A percentile compares a stretch with the other conserved stretches of the same genome.
Evolutionary conservation across 1,140 invertebrate species (phyloP).

Genomic region (Magallana gigas): DNA sequence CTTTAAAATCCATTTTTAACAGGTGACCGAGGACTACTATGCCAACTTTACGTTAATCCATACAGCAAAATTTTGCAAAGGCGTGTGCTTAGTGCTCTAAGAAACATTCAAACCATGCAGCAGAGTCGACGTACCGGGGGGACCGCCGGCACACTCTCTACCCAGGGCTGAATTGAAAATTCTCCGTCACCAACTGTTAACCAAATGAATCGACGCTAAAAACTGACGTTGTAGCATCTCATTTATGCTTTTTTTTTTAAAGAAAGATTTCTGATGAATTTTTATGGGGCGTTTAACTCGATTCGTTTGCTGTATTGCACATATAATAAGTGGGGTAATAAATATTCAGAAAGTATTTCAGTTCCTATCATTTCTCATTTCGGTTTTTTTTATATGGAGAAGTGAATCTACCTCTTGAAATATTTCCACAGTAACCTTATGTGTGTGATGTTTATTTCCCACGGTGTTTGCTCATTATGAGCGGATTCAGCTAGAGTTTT

Average conservation of each 20-base stretch:
- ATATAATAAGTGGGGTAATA: not conserved
- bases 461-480: no score
- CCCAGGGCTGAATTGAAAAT: not conserved
- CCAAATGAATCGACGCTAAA: not conserved
- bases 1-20: not conserved
- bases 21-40: constrained; percentile 46
- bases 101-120: constrained; percentile 27
- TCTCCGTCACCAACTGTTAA: not conserved
- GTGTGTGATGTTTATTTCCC: not conserved
- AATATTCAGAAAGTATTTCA: constrained; percentile 15
- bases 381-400: not conserved
- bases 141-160: not conserved
- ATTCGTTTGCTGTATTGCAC: constrained; percentile 3
- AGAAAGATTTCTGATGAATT: not conserved
- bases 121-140: not conserved
- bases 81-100: constrained; percentile 31
- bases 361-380: constrained; percentile 17
- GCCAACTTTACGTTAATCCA: constrained; percentile 50
- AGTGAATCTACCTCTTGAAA: constrained; percentile 25
- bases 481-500: no score
- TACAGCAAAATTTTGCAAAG: constrained; percentile 44
- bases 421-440: not conserved
- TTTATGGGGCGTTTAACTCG: not conserved
- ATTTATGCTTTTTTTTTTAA: not conserved
- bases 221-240: not conserved